Conservation (phyloP, 2,888 invertebrate species). For the Panopea generosa region DNA sequence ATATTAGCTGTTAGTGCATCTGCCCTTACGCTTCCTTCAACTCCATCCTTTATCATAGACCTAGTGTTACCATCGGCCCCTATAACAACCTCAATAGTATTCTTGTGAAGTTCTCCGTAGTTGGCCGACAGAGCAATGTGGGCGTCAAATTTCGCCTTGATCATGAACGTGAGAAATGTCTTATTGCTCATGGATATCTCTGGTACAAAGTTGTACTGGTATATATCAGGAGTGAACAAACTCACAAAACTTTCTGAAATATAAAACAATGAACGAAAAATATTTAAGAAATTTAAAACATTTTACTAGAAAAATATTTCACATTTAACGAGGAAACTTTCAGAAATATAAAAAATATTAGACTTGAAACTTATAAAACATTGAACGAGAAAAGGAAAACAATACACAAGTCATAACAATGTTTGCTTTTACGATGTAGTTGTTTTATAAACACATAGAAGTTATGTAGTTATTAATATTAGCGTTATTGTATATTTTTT, state of each 20-base stretch:
- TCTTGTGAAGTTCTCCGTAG: slow-evolving; percentile 81
- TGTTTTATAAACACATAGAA: too few species aligned
- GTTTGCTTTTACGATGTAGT: too few species aligned
- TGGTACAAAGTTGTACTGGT: slow-evolving; percentile 82
- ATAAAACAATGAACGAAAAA: slow-evolving; percentile 2
- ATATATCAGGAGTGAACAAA: slow-evolving; percentile 81
- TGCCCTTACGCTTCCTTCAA: slow-evolving; percentile 72
- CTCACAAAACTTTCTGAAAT: slow-evolving; percentile 82
- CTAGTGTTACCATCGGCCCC: slow-evolving; percentile 79
- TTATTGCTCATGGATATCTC: slow-evolving; percentile 82
- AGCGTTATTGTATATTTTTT: too few species aligned
- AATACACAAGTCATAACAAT: too few species aligned
- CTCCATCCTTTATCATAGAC: slow-evolving; percentile 79
- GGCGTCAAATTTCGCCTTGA: slow-evolving; percentile 81
- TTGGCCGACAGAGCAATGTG: slow-evolving; percentile 81
- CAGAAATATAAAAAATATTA: too few species aligned
- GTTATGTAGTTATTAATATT: too few species aligned
- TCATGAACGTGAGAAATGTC: slow-evolving; percentile 80
- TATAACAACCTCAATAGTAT: slow-evolving; percentile 81
- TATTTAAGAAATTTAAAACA: neutral
- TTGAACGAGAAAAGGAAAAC: too few species aligned
- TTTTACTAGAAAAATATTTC: neutral
- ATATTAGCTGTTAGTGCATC: slow-evolving; percentile 78
- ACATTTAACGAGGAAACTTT: too few species aligned
- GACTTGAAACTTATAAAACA: too few species aligned